Conservation (phyloP, 2,888 invertebrate species). For the Polyommatus iphigenia region DNA sequence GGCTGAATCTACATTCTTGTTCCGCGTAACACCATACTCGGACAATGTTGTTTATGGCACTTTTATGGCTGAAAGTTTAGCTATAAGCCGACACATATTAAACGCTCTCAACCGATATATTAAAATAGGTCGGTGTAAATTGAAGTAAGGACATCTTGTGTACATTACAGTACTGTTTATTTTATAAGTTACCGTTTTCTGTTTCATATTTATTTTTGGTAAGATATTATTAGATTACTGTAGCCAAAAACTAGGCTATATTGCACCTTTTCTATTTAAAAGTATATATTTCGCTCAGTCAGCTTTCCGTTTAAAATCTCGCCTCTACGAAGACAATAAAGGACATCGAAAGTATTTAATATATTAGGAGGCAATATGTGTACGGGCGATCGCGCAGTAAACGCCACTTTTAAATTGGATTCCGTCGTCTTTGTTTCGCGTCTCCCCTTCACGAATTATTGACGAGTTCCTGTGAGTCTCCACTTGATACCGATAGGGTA, state of each 20-base stretch:
- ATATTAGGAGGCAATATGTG: conserved; percentile 15
- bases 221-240: too few species aligned
- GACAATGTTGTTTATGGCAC: conserved; percentile 31
- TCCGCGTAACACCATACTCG: conserved; percentile 24
- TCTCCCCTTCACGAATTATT: conserved; percentile 29
- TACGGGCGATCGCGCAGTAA: conserved; percentile 47
- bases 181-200: too few species aligned
- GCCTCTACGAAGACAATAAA: neutral
- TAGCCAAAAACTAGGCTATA: too few species aligned
- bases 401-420: conserved; percentile 62
- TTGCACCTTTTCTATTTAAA: neutral
- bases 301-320: neutral
- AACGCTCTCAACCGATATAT: conserved; percentile 21
- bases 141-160: neutral
- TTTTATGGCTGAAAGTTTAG: conserved; percentile 21
- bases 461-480: conserved; percentile 2
- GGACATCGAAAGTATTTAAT: conserved; percentile 16
- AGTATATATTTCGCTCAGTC: neutral
- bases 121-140: neutral
- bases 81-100: conserved; percentile 28
- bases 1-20: conserved; percentile 37
- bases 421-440: conserved; percentile 43
- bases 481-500: conserved; percentile 18
- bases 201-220: too few species aligned
- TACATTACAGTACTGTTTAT: neutral